These are phyloP conservation scores for Brienomyrus brachyistius DNA, from an alignment of 2,113 vertebrate species.

Conservation along the genomic window DNA sequence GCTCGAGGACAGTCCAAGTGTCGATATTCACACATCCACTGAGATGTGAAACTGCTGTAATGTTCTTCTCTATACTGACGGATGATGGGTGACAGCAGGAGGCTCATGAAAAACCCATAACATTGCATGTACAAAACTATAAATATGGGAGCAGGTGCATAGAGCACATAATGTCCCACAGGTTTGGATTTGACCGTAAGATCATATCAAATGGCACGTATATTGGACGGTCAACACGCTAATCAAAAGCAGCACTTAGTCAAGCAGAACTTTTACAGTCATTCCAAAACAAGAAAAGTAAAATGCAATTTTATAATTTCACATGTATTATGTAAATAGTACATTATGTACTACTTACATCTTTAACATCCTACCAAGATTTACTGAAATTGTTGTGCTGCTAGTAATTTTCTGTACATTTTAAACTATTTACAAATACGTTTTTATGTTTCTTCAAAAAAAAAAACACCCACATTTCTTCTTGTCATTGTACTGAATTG, in stretches of 20 bases:
- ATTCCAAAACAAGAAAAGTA: not conserved
- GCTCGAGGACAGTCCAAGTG: not conserved
- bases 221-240: not conserved
- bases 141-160: not conserved
- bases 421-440: not conserved
- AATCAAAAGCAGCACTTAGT: not conserved
- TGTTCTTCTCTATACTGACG: not conserved
- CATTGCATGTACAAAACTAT: not conserved
- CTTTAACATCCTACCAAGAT: not conserved
- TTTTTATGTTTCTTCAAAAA: not conserved
- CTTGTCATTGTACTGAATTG: slow-evolving; percentile 21
- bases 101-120: not conserved
- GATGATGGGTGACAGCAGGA: not conserved
- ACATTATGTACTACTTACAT: not conserved
- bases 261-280: not conserved
- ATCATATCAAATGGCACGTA: not conserved
- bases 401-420: not conserved
- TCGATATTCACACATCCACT: not conserved
- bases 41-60: not conserved
- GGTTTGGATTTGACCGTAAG: not conserved
- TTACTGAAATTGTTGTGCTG: not conserved
- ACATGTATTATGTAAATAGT: not conserved
- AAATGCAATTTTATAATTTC: not conserved
- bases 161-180: not conserved
- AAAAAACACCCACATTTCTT: not conserved